Evolutionary conservation across 2,113 vertebrate species (phyloP).

Genomic region (Phoenicopterus ruber): DNA sequence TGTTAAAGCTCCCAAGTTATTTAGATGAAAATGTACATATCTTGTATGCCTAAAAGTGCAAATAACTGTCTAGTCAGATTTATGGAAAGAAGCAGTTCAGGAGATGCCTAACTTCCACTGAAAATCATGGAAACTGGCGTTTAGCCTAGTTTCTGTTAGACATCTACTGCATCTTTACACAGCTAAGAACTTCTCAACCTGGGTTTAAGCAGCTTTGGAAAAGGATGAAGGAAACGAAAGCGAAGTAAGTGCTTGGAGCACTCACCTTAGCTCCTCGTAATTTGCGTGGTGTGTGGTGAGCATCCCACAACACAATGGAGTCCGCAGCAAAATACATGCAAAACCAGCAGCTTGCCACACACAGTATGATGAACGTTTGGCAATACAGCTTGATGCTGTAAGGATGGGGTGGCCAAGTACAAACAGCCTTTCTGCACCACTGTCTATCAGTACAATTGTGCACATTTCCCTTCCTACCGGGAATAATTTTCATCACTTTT

Average conservation of each 20-base stretch:
- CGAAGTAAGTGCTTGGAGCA: not conserved
- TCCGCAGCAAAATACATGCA: not conserved
- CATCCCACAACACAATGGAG: not conserved
- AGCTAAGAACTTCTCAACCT: not conserved
- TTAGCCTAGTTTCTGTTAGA: not conserved
- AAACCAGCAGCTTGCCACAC: not conserved
- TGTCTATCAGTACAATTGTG: not conserved
- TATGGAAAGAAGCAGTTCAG: not conserved
- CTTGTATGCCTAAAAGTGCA: not conserved
- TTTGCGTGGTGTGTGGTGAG: not conserved
- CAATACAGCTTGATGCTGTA: not conserved
- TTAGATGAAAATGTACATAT: not conserved
- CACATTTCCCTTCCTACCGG: not conserved
- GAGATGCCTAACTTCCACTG: not conserved
- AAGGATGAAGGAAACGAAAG: not conserved
- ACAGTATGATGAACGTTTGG: rapidly evolving
- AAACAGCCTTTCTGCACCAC: not conserved
- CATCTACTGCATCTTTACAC: not conserved
- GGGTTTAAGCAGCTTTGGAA: not conserved
- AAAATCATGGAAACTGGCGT: not conserved
- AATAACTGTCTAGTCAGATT: not conserved
- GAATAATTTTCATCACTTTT: not conserved
- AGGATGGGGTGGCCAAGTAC: not conserved
- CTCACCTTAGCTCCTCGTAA: not conserved
- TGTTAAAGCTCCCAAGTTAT: not conserved